Conservation (phyloP, 2,113 vertebrate species). For the Urocitellus parryii region DNA sequence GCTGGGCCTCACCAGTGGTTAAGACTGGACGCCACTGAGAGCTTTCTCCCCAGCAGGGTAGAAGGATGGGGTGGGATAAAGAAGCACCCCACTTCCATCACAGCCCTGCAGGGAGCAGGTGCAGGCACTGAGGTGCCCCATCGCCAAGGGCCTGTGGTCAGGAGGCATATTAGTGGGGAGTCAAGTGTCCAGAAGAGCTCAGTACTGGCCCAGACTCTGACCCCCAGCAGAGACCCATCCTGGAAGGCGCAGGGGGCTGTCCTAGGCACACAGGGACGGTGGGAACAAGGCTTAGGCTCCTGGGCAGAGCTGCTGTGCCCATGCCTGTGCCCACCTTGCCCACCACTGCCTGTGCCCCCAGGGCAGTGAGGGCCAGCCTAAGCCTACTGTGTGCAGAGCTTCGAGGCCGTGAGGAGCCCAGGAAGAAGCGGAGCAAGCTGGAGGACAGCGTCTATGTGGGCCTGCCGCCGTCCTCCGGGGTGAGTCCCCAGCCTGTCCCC, state of each 20-base stretch:
- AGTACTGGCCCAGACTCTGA: rapidly evolving
- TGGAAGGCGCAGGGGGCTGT: background rate
- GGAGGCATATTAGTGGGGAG: background rate
- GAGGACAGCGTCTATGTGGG: slow-evolving; percentile 88
- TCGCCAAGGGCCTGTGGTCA: slow-evolving; percentile 68
- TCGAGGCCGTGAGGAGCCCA: slow-evolving; percentile 87
- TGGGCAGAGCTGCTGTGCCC: background rate
- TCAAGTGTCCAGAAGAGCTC: background rate
- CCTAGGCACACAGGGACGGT: background rate
- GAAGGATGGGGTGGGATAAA: background rate
- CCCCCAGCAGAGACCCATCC: too few relatives aligned
- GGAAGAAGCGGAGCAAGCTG: slow-evolving; percentile 92
- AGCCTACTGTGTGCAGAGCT: slow-evolving; percentile 92
- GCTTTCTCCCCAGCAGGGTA: background rate
- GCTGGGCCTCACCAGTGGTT: background rate
- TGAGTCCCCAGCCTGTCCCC: slow-evolving; percentile 14
- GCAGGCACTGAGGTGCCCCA: background rate
- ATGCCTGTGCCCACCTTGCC: background rate
- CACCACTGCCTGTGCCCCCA: slow-evolving; percentile 82
- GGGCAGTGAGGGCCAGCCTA: slow-evolving; percentile 91
- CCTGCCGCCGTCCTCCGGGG: slow-evolving; percentile 75
- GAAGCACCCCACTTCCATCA: background rate
- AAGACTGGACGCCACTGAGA: too few relatives aligned
- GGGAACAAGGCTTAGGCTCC: background rate
- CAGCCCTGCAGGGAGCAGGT: background rate